These are phyloP conservation scores for Plebejus argus DNA, from an alignment of 2,888 invertebrate genomes.

Conservation along the genomic window DNA sequence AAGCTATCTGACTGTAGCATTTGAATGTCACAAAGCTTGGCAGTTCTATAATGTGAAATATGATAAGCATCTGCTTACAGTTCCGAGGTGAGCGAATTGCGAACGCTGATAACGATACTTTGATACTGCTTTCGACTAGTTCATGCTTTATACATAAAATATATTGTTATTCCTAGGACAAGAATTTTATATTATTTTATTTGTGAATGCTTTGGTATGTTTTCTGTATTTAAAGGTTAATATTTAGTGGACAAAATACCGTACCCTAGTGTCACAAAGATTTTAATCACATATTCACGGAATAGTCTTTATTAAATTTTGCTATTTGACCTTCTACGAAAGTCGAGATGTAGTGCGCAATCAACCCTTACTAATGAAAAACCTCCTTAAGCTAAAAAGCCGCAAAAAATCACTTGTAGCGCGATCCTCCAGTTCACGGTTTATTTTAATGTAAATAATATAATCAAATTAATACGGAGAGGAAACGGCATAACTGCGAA, in stretches of 20 bases:
- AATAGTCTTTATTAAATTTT: not conserved
- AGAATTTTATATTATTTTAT: not conserved
- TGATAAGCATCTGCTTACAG: conserved; percentile 31
- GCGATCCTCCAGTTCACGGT: not conserved
- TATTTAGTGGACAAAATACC: not conserved
- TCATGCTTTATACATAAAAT: not conserved
- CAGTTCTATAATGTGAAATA: conserved; percentile 31
- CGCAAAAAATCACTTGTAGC: not conserved
- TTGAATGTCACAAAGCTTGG: conserved; percentile 34
- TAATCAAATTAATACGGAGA: conserved; percentile 68
- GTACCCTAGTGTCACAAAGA: not conserved
- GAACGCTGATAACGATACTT: conserved; percentile 28
- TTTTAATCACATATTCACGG: not conserved
- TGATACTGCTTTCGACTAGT: conserved; percentile 14
- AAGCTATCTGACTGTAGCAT: conserved; percentile 33
- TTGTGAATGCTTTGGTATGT: not conserved
- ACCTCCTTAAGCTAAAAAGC: not conserved
- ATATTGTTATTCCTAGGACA: not conserved
- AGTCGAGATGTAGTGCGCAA: not conserved
- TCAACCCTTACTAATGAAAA: not conserved
- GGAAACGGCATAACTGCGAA: conserved; percentile 60
- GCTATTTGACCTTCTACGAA: not conserved
- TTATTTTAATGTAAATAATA: conserved; percentile 48
- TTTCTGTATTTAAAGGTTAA: not conserved
- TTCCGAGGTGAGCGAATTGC: not conserved